phyloP scores from a whole-genome alignment of 1,140 invertebrate genomes.

The Anagrus nilaparvatae region DNA sequence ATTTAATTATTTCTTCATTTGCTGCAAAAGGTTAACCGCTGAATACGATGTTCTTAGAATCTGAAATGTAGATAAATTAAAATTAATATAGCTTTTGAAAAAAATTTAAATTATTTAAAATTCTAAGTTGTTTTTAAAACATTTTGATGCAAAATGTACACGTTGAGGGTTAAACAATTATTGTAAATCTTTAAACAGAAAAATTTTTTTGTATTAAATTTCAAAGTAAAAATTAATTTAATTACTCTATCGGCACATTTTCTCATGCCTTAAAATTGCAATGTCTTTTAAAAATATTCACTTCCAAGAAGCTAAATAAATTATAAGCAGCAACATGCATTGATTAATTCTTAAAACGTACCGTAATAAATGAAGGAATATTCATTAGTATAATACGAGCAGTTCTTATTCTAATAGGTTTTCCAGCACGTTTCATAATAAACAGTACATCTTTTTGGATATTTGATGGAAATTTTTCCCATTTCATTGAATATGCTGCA shows the following conservation, averaged over 20 bases:
- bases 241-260: no score
- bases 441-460: conserved; percentile 3
- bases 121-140: neutral
- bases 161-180: no score
- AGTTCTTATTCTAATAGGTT: neutral
- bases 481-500: conserved; percentile 7
- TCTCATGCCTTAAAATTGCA: no score
- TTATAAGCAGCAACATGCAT: no score
- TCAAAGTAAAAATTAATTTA: no score
- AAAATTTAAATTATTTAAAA: neutral
- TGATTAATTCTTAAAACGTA: no score
- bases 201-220: no score
- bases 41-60: conserved; percentile 9
- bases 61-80: neutral
- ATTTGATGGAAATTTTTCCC: neutral
- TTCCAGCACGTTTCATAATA: conserved; percentile 3
- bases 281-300: no score
- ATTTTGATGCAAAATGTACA: neutral
- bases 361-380: conserved; percentile 3
- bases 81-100: neutral
- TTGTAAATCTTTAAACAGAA: no score
- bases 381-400: conserved; percentile 1
- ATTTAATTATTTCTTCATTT: neutral
- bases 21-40: conserved; percentile 5
- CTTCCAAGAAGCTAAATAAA: no score